A percentile compares a stretch with the other conserved stretches of the same genome.
phyloP scores from a whole-genome alignment of 2,888 invertebrate genomes.

The Liodrosophila aerea region DNA sequence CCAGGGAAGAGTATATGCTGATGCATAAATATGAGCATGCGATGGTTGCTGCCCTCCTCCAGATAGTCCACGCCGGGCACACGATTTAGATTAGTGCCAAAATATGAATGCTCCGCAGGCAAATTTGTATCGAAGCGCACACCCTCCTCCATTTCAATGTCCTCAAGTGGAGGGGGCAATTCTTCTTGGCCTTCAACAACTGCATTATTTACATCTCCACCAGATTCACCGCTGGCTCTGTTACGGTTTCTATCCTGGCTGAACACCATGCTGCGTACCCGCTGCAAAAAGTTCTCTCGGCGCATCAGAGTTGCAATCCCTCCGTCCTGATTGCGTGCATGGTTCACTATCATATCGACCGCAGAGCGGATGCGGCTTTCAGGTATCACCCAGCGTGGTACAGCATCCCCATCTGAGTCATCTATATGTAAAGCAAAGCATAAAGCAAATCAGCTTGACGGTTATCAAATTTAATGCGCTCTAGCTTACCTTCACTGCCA shows the following conservation, averaged over 20 bases:
- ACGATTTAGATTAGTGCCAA: slow-evolving; percentile 84
- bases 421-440: slow-evolving; percentile 32
- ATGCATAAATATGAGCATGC: slow-evolving; percentile 85
- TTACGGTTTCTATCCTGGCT: slow-evolving; percentile 66
- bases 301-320: slow-evolving; percentile 61
- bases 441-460: too few relatives aligned
- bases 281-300: slow-evolving; percentile 71
- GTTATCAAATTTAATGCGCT: background rate
- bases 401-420: slow-evolving; percentile 54
- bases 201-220: slow-evolving; percentile 14
- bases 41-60: slow-evolving; percentile 84
- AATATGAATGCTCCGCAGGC: slow-evolving; percentile 84
- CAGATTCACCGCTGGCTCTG: slow-evolving; percentile 30
- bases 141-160: slow-evolving; percentile 57
- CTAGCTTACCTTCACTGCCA: slow-evolving; percentile 55
- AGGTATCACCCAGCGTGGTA: slow-evolving; percentile 64
- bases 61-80: slow-evolving; percentile 86
- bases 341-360: slow-evolving; percentile 57
- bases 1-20: slow-evolving; percentile 89
- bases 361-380: slow-evolving; percentile 58
- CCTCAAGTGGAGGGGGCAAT: slow-evolving; percentile 31
- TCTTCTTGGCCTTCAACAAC: slow-evolving; percentile 14
- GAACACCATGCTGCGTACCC: slow-evolving; percentile 76
- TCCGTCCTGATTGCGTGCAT: slow-evolving; percentile 56
- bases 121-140: slow-evolving; percentile 84